Conservation (phyloP, 2,888 invertebrate species). For the Drosophila nr. perissopoda region DNA sequence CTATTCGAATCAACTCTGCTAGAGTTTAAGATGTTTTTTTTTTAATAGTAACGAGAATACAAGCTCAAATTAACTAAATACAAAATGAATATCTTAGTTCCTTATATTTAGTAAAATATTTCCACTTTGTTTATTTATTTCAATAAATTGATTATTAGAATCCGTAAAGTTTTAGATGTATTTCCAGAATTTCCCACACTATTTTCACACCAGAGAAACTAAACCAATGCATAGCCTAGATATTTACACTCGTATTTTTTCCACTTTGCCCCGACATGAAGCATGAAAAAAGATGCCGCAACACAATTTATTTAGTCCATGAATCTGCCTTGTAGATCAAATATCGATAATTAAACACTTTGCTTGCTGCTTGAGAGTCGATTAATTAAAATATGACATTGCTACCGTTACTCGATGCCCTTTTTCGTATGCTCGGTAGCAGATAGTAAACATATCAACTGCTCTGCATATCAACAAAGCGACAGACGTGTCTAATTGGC, state of each 20-base stretch:
- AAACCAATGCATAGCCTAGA: conserved; percentile 3
- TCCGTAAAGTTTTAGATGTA: background rate
- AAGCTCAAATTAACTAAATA: background rate
- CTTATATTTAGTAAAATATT: background rate
- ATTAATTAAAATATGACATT: conserved; percentile 26
- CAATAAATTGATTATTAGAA: background rate
- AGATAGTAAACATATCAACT: conserved; percentile 16
- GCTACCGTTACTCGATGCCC: background rate
- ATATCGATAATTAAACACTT: conserved; percentile 7
- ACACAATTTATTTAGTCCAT: background rate
- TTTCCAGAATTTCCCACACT: conserved; percentile 2
- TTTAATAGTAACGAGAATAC: background rate
- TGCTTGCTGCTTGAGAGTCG: background rate
- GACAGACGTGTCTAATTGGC: conserved; percentile 69
- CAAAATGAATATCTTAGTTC: background rate
- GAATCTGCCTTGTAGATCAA: background rate
- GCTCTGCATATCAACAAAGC: conserved; percentile 29
- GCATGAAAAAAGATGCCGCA: background rate
- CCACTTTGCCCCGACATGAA: conserved; percentile 1
- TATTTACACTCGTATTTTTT: background rate
- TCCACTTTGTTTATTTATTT: background rate
- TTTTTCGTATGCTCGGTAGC: background rate
- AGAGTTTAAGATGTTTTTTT: background rate
- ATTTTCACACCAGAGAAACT: background rate
- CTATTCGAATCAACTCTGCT: background rate